Evolutionary conservation across 2,113 vertebrate genomes (phyloP).

Genomic region (Antigone vipio): DNA sequence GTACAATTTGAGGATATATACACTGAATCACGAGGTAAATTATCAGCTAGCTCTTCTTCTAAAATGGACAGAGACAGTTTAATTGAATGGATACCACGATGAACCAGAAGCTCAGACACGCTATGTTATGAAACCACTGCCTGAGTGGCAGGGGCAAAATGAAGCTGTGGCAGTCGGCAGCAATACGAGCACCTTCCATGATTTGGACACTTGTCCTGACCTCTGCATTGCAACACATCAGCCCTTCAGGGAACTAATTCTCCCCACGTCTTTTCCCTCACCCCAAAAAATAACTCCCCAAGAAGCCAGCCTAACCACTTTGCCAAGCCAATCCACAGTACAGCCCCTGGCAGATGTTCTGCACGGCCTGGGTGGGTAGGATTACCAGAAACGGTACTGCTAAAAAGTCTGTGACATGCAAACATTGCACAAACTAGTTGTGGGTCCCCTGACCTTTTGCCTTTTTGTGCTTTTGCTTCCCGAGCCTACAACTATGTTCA

Average conservation of each 20-base stretch:
- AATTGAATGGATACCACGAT: not conserved
- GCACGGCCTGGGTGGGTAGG: not conserved
- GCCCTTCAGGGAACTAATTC: not conserved
- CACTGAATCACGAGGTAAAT: not conserved
- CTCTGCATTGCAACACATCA: not conserved
- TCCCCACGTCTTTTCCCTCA: not conserved
- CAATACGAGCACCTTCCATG: not conserved
- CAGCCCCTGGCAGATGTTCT: not conserved
- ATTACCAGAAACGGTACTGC: not conserved
- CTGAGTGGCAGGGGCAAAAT: not conserved
- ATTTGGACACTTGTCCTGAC: not conserved
- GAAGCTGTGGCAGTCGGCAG: not conserved
- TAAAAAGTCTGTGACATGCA: not conserved
- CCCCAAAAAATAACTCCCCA: not conserved
- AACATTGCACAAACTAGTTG: not conserved
- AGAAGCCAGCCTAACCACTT: not conserved
- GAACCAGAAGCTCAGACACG: not conserved
- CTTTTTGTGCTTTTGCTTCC: not conserved
- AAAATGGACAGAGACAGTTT: not conserved
- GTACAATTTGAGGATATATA: not conserved
- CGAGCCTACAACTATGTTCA: not conserved
- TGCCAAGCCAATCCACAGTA: not conserved
- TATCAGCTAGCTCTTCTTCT: not conserved
- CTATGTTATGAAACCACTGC: not conserved
- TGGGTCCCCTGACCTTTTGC: not conserved